Conservation (phyloP, 2,113 vertebrate genomes). For the Lophius piscatorius region DNA sequence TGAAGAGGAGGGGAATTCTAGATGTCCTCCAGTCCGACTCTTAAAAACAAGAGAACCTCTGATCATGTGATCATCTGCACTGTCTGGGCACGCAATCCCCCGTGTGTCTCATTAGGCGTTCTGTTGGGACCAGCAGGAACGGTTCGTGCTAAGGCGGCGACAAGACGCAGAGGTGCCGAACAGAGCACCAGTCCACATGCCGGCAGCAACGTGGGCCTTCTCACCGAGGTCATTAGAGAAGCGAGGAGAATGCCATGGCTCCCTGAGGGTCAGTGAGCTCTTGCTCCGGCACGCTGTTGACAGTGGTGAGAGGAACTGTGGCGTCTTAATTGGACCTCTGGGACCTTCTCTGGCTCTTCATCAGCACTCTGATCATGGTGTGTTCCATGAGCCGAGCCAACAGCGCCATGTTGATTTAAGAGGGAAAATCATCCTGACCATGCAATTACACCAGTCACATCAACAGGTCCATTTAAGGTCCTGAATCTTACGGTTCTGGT, state of each 20-base stretch:
- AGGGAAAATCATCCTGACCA: no score
- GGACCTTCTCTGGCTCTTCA: conserved; percentile 75
- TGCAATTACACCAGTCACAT: no score
- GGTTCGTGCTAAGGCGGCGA: conserved; percentile 13
- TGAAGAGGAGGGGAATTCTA: no score
- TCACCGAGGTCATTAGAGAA: no score
- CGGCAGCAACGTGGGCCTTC: no score
- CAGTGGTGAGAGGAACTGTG: conserved; percentile 71
- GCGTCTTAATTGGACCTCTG: conserved; percentile 75
- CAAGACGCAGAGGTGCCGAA: conserved; percentile 23
- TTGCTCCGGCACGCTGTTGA: conserved; percentile 73
- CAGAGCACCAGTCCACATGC: conserved; percentile 7
- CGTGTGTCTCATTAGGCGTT: conserved; percentile 65
- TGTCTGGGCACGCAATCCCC: conserved; percentile 54
- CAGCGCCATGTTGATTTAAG: no score
- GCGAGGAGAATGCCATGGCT: conserved; percentile 30
- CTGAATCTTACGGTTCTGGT: no score
- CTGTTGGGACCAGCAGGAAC: conserved; percentile 43
- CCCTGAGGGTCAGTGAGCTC: conserved; percentile 48
- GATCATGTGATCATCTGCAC: no score
- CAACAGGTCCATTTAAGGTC: no score
- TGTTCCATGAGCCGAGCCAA: no score
- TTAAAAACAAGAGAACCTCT: no score
- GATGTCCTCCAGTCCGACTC: no score
- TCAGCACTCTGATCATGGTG: conserved; percentile 56